These are phyloP conservation scores for rabbit (Oryctolagus cuniculus) DNA, from an alignment of 2,113 vertebrate species.

Conservation along the genomic window DNA sequence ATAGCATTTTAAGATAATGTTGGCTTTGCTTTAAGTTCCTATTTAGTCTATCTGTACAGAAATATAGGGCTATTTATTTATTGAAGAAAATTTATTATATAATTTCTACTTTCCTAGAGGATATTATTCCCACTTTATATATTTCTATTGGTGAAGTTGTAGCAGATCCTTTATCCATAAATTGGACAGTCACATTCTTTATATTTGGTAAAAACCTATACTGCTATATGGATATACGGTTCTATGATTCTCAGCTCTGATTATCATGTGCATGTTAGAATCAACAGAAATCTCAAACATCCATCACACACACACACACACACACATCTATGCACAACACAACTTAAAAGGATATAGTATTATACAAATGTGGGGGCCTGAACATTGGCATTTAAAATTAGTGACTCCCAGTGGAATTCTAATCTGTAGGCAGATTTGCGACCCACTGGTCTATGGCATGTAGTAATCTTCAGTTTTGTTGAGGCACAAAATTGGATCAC, in stretches of 20 bases:
- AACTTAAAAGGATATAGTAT: not conserved
- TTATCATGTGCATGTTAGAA: not conserved
- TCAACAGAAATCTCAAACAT: not conserved
- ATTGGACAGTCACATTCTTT: not conserved
- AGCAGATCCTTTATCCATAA: not conserved
- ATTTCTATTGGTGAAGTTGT: not conserved
- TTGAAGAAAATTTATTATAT: not conserved
- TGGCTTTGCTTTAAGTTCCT: not conserved
- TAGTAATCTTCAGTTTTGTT: constrained; percentile 79
- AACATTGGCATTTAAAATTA: constrained; percentile 68
- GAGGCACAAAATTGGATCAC: constrained; percentile 81
- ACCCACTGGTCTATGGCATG: constrained; percentile 74
- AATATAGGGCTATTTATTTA: not conserved
- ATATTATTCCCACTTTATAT: not conserved
- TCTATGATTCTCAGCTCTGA: not conserved
- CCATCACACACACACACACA: not conserved
- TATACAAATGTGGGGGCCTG: not conserved
- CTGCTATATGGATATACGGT: not conserved
- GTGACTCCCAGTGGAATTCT: constrained; percentile 57
- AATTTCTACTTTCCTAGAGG: not conserved
- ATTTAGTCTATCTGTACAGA: not conserved
- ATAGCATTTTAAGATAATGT: not conserved
- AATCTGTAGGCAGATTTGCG: constrained; percentile 65
- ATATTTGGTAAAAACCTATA: not conserved
- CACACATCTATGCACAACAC: not conserved